phyloP scores from a whole-genome alignment of 2,797 vertebrate genomes.

The Cyclura pinguis region DNA sequence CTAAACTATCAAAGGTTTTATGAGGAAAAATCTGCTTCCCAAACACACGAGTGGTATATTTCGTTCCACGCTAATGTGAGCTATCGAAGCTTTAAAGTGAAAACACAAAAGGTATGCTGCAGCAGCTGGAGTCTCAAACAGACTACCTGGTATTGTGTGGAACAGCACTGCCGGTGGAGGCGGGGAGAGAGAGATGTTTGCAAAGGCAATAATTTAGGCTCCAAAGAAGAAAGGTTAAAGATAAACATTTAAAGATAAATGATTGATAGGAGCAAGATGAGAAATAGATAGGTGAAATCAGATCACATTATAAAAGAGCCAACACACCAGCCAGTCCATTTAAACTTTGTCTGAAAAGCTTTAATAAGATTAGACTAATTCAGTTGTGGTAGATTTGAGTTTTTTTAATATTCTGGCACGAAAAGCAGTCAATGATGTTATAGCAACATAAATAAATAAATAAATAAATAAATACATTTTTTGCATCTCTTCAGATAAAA shows the following conservation, averaged over 20 bases:
- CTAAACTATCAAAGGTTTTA: slow-evolving; percentile 99
- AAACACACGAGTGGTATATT: slow-evolving; percentile 80
- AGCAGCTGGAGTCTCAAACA: slow-evolving; percentile 66
- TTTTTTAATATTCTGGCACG: background rate
- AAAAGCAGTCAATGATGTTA: background rate
- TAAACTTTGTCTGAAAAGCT: background rate
- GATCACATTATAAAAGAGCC: background rate
- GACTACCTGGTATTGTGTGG: slow-evolving; percentile 61
- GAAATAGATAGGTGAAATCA: background rate
- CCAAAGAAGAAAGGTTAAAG: slow-evolving; percentile 77
- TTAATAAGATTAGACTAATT: background rate
- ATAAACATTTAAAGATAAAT: slow-evolving; percentile 69
- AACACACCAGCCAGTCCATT: background rate
- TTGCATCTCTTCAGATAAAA: background rate
- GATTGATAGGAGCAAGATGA: background rate
- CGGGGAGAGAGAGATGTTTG: slow-evolving; percentile 68
- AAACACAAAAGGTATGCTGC: slow-evolving; percentile 76
- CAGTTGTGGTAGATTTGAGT: background rate
- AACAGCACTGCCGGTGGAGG: background rate
- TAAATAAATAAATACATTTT: no score
- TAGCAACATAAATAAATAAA: no score
- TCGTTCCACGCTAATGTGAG: slow-evolving; percentile 79
- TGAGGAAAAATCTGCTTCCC: slow-evolving; percentile 95
- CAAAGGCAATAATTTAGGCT: slow-evolving; percentile 79
- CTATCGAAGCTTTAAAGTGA: slow-evolving; percentile 77